Base-by-base conservation (phyloP, 2,797 vertebrate species). In the Spinus pinus region DNA sequence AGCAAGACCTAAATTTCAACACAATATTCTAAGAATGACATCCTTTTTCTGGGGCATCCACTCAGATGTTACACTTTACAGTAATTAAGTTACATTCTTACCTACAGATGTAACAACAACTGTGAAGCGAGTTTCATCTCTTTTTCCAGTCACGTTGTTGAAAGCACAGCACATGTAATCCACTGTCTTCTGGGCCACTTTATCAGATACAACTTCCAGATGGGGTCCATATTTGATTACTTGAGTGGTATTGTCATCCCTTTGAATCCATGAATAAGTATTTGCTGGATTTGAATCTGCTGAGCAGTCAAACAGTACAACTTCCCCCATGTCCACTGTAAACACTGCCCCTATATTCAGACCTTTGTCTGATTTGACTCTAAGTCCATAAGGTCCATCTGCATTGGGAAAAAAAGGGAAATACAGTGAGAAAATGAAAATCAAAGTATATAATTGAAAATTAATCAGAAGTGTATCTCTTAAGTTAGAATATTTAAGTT, bases 251-350 rank as follows among this genome's bases (percentile, higher is more conserved):
- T 99, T 99, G 93, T 96, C 97, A 86, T 96, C 97, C 88, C 97
- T 98, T 54, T 96, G 98, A 94, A 99, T 98, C 99, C 99, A 99
- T 15, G 98, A 98, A 7, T 98, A 99, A 93, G 97, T 98, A 97
- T 99, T 99, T 65, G 99, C 99, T 44, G 99, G 99, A 91, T 99
- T 99, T 75, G 99, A 99, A 79, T 99, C 99, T 2, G 99, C 99
- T 53, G 98, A 98, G 97, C 99, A 99, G 85, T 99, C 97, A 19
- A 99, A 99, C 85, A 98, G 98, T 67, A 98, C 97, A 75, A 98
- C 97, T 96, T 99, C 98, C 49, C 99, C 99, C 8, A 98, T 90
- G 84, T 99, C 99, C 84, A 99, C 98, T 39, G 99, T 99, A 95
- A 99, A 99, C 80, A 99, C 99, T 22, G 98, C 98, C 12, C 98